Base-by-base conservation (phyloP, 2,888 invertebrate genomes). In the Drosophila ustulata region DNA sequence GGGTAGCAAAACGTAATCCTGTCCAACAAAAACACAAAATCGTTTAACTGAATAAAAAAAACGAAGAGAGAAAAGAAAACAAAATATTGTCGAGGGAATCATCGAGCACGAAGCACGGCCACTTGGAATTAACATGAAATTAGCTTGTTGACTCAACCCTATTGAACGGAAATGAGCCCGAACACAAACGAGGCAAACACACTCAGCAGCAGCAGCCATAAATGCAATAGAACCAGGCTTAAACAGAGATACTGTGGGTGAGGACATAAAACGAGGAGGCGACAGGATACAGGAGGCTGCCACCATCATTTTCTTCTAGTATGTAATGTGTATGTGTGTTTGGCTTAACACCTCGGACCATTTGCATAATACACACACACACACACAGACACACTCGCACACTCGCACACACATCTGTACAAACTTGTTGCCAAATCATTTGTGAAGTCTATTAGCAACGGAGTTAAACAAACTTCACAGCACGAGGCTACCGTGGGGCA, bases 381-480 rank as follows among this genome's bases (percentile, higher is more conserved):
- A 55, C 8, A 23, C 37, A 43, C 51, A 50, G 7, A 23, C 9
- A 28, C n/a, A 34, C 34, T 25, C 3, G 23, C 34, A 68, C 18
- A n/a, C n/a, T 52, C 34, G n/a, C 26, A 30, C 28, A 32, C 18
- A 53, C 28, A 78, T 50, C 46, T 59, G 55, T n/a, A 52, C 43
- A 43, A 65, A 74, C 55, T 63, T 72, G 68, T 66, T 66, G 59
- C 62, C 72, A 80, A 81, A 82, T 83, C 78, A 72, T 87, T 83
- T 83, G 75, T 83, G 84, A 80, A 86, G 87, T 82, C 82, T 86
- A 87, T 82, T 87, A 78, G 81, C 72, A 72, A 67, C 46, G 68
- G 57, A 77, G 78, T 70, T 68, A 78, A 72, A 68, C 75, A 83
- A 85, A 76, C 83, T 79, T 67, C 67, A 52, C 53, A 58, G 53